A percentile compares a stretch with the other conserved stretches of the same genome.
Conservation (phyloP, 2,888 invertebrate species). For the Himalopsyche anomala region DNA sequence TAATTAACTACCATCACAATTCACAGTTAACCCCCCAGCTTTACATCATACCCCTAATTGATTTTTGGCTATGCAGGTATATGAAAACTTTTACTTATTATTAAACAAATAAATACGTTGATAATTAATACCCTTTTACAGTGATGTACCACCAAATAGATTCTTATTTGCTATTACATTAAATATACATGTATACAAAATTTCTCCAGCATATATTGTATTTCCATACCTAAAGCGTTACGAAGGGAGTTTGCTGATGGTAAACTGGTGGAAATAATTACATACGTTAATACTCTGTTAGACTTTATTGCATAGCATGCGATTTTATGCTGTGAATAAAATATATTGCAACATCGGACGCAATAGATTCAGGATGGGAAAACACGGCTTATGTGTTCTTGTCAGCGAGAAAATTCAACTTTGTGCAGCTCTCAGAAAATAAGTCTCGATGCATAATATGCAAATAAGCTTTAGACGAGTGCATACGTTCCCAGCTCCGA, state of each 20-base stretch:
- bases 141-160: too few relatives aligned
- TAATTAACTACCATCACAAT: too few relatives aligned
- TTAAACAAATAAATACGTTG: too few relatives aligned
- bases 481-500: neutral
- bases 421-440: conserved; percentile 16
- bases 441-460: conserved; percentile 50
- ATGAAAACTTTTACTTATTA: too few relatives aligned
- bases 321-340: neutral
- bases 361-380: neutral
- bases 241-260: neutral
- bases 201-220: neutral
- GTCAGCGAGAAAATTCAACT: neutral
- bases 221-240: neutral
- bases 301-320: too few relatives aligned
- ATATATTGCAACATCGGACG: neutral
- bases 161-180: too few relatives aligned
- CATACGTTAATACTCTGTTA: too few relatives aligned
- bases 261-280: neutral
- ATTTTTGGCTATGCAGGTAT: too few relatives aligned
- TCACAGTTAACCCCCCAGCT: too few relatives aligned
- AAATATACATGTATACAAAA: too few relatives aligned
- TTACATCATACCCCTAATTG: too few relatives aligned
- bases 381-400: neutral
- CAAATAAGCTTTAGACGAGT: conserved; percentile 49
- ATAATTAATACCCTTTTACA: too few relatives aligned